Conservation (phyloP, 2,797 vertebrate genomes). For the Lophotriccus pileatus region DNA sequence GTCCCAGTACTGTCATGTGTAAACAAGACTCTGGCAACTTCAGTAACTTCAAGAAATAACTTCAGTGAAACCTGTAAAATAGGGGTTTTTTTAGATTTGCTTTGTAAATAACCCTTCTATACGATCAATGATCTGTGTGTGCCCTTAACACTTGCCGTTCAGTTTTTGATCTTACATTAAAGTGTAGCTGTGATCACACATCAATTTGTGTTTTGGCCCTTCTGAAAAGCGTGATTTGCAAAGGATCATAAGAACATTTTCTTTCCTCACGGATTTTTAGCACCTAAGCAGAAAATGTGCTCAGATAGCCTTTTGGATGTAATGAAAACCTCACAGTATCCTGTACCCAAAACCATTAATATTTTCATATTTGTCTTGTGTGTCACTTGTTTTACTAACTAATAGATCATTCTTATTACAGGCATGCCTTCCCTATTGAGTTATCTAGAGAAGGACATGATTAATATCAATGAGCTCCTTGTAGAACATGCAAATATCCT, state of each 20-base stretch:
- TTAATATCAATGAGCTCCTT: neutral
- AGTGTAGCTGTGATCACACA: neutral
- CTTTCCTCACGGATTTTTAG: conserved; percentile 37
- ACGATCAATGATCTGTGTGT: neutral
- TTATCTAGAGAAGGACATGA: neutral
- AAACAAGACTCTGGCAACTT: neutral
- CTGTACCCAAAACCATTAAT: conserved; percentile 4
- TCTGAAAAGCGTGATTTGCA: conserved; percentile 17
- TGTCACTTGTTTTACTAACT: conserved; percentile 20
- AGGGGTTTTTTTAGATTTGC: neutral
- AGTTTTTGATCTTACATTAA: conserved; percentile 5
- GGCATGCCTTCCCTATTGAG: neutral
- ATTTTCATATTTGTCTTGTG: conserved; percentile 20
- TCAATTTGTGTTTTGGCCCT: conserved; percentile 4
- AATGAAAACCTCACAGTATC: conserved; percentile 35
- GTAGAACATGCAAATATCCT: neutral
- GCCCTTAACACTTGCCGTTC: neutral
- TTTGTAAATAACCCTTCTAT: neutral
- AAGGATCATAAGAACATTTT: conserved; percentile 16
- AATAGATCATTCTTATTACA: conserved; percentile 19
- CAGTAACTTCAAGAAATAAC: neutral
- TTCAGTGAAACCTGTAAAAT: neutral
- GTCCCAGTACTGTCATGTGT: neutral
- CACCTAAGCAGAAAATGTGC: conserved; percentile 24
- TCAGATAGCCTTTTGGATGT: neutral